phyloP scores from a whole-genome alignment of 2,888 invertebrate genomes.

The Drosophila differens region DNA sequence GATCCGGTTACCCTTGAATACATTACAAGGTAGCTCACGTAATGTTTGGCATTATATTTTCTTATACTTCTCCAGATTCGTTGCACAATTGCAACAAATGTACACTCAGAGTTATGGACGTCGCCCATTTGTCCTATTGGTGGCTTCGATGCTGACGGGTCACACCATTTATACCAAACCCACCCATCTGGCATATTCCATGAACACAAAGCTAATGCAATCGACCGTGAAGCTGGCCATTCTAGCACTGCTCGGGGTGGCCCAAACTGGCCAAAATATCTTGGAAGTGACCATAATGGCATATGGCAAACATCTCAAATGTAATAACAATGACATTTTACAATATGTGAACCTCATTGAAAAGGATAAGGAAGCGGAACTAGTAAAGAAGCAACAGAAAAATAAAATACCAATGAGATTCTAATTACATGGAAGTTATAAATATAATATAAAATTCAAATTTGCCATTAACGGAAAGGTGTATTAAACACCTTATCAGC shows the following conservation, averaged over 20 bases:
- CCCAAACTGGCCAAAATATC: conserved; percentile 99
- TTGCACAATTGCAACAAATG: conserved; percentile 94
- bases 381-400: conserved; percentile 97
- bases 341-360: conserved; percentile 97
- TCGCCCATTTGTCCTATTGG: conserved; percentile 98
- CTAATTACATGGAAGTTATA: too few relatives aligned
- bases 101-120: conserved; percentile 99
- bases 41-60: not conserved
- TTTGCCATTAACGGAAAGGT: not conserved
- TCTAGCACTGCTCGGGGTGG: conserved; percentile 97
- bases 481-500: not conserved
- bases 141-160: conserved; percentile 98
- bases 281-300: conserved; percentile 99
- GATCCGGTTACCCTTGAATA: conserved; percentile 99
- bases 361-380: conserved; percentile 98
- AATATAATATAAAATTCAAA: not conserved
- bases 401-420: conserved; percentile 75
- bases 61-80: conserved; percentile 86
- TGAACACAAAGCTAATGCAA: conserved; percentile 99
- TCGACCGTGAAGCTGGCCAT: conserved; percentile 98
- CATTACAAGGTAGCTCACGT: conserved; percentile 88
- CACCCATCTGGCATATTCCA: conserved; percentile 99
- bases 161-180: conserved; percentile 98
- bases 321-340: conserved; percentile 95
- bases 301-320: conserved; percentile 90